Percentiles rank a stretch among this genome's conserved stretches.
Conservation (phyloP, 2,888 invertebrate genomes). For the Chalcosyrphus nemorum region DNA sequence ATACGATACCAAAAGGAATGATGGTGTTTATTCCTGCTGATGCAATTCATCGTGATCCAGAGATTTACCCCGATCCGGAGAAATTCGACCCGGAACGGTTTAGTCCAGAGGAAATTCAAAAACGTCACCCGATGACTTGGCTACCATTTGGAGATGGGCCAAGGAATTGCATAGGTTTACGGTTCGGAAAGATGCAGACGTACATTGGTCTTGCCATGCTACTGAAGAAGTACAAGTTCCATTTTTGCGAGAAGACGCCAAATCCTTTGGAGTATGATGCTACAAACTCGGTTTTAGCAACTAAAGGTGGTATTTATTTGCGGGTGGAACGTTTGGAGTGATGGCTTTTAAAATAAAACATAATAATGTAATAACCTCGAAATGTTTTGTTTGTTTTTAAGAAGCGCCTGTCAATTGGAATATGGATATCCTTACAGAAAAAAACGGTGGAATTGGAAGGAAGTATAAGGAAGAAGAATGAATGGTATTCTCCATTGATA, state of each 20-base stretch:
- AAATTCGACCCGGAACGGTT: conserved; percentile 85
- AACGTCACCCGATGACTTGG: conserved; percentile 80
- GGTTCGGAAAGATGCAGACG: conserved; percentile 67
- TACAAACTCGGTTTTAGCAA: conserved; percentile 5
- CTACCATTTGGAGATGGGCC: conserved; percentile 80
- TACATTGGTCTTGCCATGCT: conserved; percentile 14
- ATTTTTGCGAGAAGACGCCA: conserved; percentile 47
- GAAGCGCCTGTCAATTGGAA: too few species aligned
- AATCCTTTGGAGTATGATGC: conserved; percentile 52
- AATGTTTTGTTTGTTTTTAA: too few species aligned
- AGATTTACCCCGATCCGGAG: conserved; percentile 83
- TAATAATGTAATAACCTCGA: too few species aligned
- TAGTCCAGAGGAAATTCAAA: conserved; percentile 83
- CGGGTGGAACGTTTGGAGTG: conserved; percentile 57
- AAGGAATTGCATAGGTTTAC: conserved; percentile 78
- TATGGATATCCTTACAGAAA: too few species aligned
- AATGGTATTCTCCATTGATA: too few species aligned
- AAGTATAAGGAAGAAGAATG: too few species aligned
- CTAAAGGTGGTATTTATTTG: conserved; percentile 72
- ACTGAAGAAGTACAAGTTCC: conserved; percentile 33
- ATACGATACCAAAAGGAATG: conserved; percentile 81
- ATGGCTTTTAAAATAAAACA: not conserved
- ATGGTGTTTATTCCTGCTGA: conserved; percentile 75
- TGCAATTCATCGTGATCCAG: conserved; percentile 84
- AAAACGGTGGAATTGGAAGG: too few species aligned